Evolutionary conservation across 2,113 vertebrate genomes (phyloP), one percentile per base, ranked within the genome.

Genomic region (Phrynosoma blainvillii): DNA sequence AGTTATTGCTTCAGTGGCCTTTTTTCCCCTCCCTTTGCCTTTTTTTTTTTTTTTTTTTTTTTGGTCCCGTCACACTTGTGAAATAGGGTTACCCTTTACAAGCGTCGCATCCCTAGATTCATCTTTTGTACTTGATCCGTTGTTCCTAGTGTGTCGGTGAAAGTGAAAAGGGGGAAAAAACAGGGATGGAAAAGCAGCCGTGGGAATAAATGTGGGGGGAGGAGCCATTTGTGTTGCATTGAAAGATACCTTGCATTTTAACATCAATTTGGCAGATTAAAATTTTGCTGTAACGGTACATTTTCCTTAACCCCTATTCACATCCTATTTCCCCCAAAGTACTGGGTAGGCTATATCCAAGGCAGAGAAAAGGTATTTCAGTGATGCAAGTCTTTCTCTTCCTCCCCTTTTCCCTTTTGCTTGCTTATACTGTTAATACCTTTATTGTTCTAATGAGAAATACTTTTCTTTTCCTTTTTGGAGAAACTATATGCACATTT

Each of bases 81-180:
- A 97, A 97, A 97, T 97, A 97, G 96, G 96, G 97, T 97, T 97
- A 97, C 96, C 96, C 97, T 97, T 97, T 97, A 94, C 94, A 96
- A 96, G 96, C 97, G 97, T 96, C 96, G 95, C 95, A 95, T 96
- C 96, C 94, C 93, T 95, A 97, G 96, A 97, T 97, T 96, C 96
- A 97, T 97, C 96, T 97, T 96, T 96, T 94, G 94, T 95, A 96
- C 94, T 96, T 93, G 94, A 94, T 96, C 59, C 94, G 96, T 95
- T 96, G 93, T 96, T 96, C 94, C 94, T 96, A 95, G 92, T 94
- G 93, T 93, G 95, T 96, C 94, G 94, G 94, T 96, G 96, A 96
- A 95, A 95, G 95, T 93, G 92, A 96, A 95, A 95, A 96, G 93
- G 93, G 95, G 96, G 94, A 95, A 94, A 95, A 96, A 95, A 95